These are phyloP conservation scores for Coptotermes formosanus DNA, from an alignment of 1,140 invertebrate species.

Conservation along the genomic window DNA sequence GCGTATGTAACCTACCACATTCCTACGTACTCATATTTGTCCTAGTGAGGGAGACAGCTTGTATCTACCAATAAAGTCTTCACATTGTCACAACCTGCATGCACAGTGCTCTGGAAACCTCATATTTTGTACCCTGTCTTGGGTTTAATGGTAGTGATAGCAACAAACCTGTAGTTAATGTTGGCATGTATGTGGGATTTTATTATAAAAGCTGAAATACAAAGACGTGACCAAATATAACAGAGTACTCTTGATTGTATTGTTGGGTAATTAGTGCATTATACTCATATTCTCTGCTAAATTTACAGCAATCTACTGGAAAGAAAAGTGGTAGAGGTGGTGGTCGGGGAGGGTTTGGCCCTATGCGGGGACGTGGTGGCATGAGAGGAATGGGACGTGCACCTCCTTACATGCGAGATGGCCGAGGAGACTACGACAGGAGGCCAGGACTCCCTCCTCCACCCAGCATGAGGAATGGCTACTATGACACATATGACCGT, in stretches of 20 bases:
- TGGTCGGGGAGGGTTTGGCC: constrained; percentile 36
- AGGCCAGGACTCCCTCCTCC: constrained; percentile 38
- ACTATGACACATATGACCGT: constrained; percentile 40
- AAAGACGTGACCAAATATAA: too few relatives aligned
- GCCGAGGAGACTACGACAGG: constrained; percentile 36
- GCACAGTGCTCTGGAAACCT: too few relatives aligned
- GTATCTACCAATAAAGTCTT: too few relatives aligned
- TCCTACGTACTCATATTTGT: too few relatives aligned
- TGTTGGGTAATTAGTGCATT: not conserved
- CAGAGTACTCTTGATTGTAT: not conserved
- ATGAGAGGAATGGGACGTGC: constrained; percentile 37
- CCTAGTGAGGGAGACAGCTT: too few relatives aligned
- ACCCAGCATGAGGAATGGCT: constrained; percentile 41
- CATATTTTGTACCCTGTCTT: too few relatives aligned
- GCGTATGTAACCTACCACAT: too few relatives aligned
- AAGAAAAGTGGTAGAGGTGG: constrained; percentile 37
- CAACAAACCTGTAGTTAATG: too few relatives aligned
- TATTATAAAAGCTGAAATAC: too few relatives aligned
- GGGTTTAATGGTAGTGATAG: too few relatives aligned
- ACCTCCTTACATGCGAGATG: constrained; percentile 35
- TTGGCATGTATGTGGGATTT: too few relatives aligned
- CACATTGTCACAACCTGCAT: too few relatives aligned
- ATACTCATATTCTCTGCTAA: not conserved
- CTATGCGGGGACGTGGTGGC: constrained; percentile 37
- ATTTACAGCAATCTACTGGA: constrained; percentile 33